A percentile compares a stretch with the other conserved stretches of the same genome.
Conservation (phyloP, 1,140 invertebrate genomes). For the Adelges cooleyi region DNA sequence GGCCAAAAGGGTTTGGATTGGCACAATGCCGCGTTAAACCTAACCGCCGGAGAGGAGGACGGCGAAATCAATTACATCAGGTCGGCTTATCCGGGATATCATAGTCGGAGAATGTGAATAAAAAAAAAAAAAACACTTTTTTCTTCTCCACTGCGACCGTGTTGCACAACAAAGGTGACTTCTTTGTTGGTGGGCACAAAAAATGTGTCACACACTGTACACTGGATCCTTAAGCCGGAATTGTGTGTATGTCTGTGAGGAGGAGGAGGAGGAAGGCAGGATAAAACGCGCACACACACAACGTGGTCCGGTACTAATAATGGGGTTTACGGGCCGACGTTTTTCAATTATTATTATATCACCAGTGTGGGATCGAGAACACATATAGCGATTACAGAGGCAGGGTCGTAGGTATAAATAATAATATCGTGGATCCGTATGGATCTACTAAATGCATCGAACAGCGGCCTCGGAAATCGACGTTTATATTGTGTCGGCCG, state of each 20-base stretch:
- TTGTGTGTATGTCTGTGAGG: background rate
- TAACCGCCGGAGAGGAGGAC: too few species aligned
- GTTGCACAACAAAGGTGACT: background rate
- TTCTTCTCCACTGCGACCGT: background rate
- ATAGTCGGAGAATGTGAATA: background rate
- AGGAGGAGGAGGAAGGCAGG: background rate
- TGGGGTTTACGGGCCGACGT: background rate
- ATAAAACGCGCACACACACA: background rate
- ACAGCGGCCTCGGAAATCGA: too few species aligned
- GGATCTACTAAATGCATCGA: too few species aligned
- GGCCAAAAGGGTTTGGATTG: too few species aligned
- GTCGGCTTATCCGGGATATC: background rate
- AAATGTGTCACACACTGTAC: background rate
- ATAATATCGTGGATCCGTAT: too few species aligned
- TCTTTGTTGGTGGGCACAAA: background rate
- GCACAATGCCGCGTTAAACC: too few species aligned
- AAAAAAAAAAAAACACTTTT: too few species aligned
- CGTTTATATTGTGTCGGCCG: too few species aligned
- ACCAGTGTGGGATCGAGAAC: background rate
- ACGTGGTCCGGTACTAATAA: constrained; percentile 5
- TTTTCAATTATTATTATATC: too few species aligned
- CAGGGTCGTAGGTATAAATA: too few species aligned
- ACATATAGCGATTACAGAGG: background rate
- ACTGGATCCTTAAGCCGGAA: background rate
- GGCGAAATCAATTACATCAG: background rate